These are phyloP conservation scores for Galbula dea DNA, from an alignment of 2,113 vertebrate species.

Conservation along the genomic window DNA sequence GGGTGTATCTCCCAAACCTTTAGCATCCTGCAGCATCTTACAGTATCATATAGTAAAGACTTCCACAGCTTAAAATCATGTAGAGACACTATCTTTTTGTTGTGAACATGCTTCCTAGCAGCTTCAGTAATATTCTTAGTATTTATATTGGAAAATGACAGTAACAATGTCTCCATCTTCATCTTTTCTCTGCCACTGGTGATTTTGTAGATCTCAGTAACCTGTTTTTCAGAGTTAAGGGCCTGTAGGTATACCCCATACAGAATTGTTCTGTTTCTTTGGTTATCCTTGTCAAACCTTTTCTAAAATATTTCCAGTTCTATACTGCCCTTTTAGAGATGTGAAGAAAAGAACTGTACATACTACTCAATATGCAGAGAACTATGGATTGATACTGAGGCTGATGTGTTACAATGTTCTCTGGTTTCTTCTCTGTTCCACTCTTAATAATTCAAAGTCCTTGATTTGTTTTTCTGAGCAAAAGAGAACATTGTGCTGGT, in stretches of 20 bases:
- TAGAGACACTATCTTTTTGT: neutral
- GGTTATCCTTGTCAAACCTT: neutral
- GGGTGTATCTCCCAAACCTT: neutral
- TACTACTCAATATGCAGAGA: neutral
- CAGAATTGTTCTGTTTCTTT: neutral
- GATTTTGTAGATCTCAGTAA: neutral
- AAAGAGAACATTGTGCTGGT: neutral
- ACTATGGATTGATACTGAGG: neutral
- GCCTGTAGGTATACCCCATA: neutral
- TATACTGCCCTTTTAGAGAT: neutral
- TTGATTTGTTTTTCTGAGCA: neutral
- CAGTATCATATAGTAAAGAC: neutral
- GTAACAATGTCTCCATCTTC: neutral
- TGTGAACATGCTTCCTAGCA: neutral
- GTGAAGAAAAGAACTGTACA: neutral
- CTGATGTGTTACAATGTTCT: neutral
- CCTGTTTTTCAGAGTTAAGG: neutral
- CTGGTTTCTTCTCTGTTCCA: neutral
- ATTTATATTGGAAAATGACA: neutral
- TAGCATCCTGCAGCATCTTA: neutral
- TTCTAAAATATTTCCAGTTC: neutral
- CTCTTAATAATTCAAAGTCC: neutral
- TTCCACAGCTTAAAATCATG: neutral
- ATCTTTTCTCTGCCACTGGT: neutral
- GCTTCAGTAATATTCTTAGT: neutral